Evolutionary conservation across 1,140 invertebrate species (phyloP), one percentile per base, ranked within the genome.

Genomic region (Eurosta solidaginis): DNA sequence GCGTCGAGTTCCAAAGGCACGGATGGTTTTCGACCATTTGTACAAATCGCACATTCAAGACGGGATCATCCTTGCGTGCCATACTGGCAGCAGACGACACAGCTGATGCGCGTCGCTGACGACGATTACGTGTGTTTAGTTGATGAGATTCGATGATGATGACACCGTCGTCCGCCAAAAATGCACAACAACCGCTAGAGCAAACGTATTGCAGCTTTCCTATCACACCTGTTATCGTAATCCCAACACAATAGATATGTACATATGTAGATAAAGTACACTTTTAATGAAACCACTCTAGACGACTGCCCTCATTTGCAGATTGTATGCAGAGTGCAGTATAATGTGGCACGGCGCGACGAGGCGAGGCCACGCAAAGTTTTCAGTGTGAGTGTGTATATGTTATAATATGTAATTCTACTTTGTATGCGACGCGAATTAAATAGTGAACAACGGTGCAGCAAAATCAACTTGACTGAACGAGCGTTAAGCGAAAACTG

Each of bases 61-160:
- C 85, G 77, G 85, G 85, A 86, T 86, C 85, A 80, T 86, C 85
- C 84, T 86, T 86, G 78, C 85, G 85, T 22, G 82, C 82, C 84
- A 85, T 83, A 33, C 33, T 36, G 44, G 36, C 49, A 49, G 44
- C 12, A 7, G 49, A 52, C 49, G 49, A 29, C 49, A 33, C 33
- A 40, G 25, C 25, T 20, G 47, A 50, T 68, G 76, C 54, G 52
- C 50, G 76, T 45, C 36, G 33, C 25, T 40, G 25, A n/a, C 49
- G 33, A 27, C 4, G 33, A 74, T 33, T 29, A 52, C 47, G 59
- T 47, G 44, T 68, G 54, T 40, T n/a, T n/a, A n/a, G 40, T 73
- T 78, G 49, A 17, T 25, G 29, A 76, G 27, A 29, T 27, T 29
- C 27, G 45, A 54, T 50, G 33, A 20, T 54, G 33, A 54, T 40